phyloP scores from a whole-genome alignment of 1,140 invertebrate genomes.

The Frieseomelitta varia region DNA sequence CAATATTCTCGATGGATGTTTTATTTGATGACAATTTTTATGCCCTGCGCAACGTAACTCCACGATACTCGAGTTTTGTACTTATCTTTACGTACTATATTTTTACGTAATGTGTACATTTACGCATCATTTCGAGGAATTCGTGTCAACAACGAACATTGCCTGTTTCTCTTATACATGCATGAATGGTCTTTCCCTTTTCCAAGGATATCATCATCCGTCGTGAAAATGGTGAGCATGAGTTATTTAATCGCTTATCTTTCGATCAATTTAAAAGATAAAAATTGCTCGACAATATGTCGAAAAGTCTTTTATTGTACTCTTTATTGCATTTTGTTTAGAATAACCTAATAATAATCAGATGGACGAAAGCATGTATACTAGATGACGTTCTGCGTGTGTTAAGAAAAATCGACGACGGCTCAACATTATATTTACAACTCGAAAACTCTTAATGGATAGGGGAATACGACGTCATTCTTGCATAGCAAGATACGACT shows the following conservation, averaged over 20 bases:
- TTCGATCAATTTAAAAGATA: background rate
- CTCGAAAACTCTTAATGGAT: background rate
- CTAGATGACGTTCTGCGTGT: background rate
- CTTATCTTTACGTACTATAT: slow-evolving; percentile 8
- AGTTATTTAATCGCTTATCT: background rate
- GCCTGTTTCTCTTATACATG: background rate
- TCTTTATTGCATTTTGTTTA: slow-evolving; percentile 18
- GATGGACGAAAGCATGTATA: background rate
- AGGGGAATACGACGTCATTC: slow-evolving; percentile 1
- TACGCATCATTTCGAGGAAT: background rate
- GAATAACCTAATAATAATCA: background rate
- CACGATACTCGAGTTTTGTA: slow-evolving; percentile 9
- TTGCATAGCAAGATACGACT: background rate
- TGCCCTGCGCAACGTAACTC: background rate
- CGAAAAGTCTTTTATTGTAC: slow-evolving; percentile 32
- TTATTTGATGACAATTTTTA: background rate
- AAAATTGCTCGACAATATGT: slow-evolving; percentile 5
- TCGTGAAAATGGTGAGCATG: background rate
- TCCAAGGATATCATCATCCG: background rate
- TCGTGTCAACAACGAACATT: background rate
- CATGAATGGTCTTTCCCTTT: background rate
- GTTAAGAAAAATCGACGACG: background rate
- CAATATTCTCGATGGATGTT: background rate
- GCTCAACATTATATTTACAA: slow-evolving; percentile 22
- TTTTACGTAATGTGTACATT: background rate